Base-by-base conservation (phyloP, 2,797 vertebrate species). In the Cyprinodon diabolis region DNA sequence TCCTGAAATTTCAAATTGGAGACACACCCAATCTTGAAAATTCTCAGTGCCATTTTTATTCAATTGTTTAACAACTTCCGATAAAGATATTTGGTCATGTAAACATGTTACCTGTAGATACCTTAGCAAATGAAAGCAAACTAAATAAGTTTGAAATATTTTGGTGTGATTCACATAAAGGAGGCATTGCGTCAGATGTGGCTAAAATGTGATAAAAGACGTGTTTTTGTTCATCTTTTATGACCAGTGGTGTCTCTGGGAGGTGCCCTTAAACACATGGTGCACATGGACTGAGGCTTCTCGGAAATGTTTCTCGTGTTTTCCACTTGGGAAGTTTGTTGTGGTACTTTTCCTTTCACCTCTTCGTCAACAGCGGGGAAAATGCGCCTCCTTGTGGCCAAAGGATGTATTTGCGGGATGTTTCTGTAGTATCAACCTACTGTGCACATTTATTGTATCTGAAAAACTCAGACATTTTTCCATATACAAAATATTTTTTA, bases 261-360 rank as follows among this genome's bases (percentile, higher is more conserved):
- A 78, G 48, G n/a, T 37, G 25, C 17, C 14, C 40, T 47, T 56
- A 57, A 57, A 52, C 72, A n/a, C n/a, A n/a, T n/a, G n/a, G n/a
- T 47, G 75, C 81, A 52, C 65, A 80, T 82, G 79, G 78, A 10
- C 84, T 69, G 70, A 78, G 68, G 81, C 69, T 89, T 91, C 88
- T 87, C 47, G 60, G 86, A 90, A 91, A 82, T 45, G 47, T 77
- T 72, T 69, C 75, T 75, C 35, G 23, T 71, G 79, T 83, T 78
- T 84, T 77, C 79, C 72, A 37, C 75, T 49, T 40, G 63, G 75
- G 76, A 83, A 76, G 73, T 71, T 45, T 37, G 65, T 71, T 30
- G 30, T 30, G 75, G 88, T 84, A 89, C 66, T 92, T 90, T 90
- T 90, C 81, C 86, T 77, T 51, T 79, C 6, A 54, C 51, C 1